Evolutionary conservation across 2,797 vertebrate species (phyloP).

Genomic region (Furcifer pardalis): DNA sequence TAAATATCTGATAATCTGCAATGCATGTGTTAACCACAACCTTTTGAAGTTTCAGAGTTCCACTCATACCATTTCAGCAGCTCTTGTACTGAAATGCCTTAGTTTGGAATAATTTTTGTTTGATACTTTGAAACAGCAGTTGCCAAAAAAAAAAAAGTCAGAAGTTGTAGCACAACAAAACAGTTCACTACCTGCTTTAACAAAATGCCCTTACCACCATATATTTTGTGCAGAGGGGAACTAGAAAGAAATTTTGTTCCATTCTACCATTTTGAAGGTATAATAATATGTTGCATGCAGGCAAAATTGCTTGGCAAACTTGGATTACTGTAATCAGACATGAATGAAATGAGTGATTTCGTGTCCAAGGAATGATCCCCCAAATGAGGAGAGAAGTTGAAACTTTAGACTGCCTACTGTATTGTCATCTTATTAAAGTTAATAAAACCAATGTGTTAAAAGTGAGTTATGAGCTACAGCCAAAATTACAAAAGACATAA

Average conservation of each 20-base stretch:
- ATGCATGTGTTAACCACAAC: not conserved
- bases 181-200: conserved; percentile 11
- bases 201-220: not conserved
- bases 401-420: not conserved
- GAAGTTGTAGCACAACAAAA: not conserved
- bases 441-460: not conserved
- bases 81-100: not conserved
- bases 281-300: not conserved
- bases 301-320: not conserved
- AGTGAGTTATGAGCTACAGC: not conserved
- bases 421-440: not conserved
- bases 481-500: conserved; percentile 3
- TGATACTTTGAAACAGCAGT: not conserved
- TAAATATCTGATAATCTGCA: not conserved
- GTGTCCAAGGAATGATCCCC: conserved; percentile 31
- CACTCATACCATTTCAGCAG: not conserved
- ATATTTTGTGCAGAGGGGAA: not conserved
- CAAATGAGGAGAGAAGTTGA: not conserved
- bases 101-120: not conserved
- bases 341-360: conserved; percentile 18
- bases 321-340: conserved; percentile 22
- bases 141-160: conserved; percentile 4
- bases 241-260: conserved; percentile 7
- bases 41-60: not conserved
- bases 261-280: conserved; percentile 5